Conservation (phyloP, 2,797 vertebrate species). For the Myripristis murdjan region DNA sequence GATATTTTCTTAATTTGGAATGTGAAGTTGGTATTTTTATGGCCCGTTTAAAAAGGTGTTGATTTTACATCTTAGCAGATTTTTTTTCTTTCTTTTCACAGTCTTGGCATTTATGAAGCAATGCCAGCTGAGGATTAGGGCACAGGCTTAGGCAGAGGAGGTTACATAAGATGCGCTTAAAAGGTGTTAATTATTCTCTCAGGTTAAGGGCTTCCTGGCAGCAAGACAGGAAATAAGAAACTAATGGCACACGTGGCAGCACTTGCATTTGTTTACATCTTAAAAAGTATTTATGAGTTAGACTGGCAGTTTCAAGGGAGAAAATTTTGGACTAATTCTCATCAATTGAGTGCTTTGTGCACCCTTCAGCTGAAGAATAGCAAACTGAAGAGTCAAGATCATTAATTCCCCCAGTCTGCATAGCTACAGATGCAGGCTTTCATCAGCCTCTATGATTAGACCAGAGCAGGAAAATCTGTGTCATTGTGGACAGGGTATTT, state of each 20-base stretch:
- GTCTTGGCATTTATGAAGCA: conserved; percentile 52
- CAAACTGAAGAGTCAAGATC: conserved; percentile 17
- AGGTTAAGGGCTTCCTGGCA: conserved; percentile 55
- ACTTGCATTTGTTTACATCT: conserved; percentile 17
- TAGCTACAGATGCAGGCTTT: conserved; percentile 35
- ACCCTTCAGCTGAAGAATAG: conserved; percentile 14
- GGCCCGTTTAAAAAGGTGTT: conserved; percentile 57
- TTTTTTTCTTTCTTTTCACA: conserved; percentile 43
- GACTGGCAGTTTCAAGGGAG: background rate
- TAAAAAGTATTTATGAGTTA: conserved; percentile 11
- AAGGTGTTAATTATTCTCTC: conserved; percentile 75
- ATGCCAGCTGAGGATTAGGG: conserved; percentile 46
- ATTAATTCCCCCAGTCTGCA: conserved; percentile 35
- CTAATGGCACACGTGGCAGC: conserved; percentile 26
- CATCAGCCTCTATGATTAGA: conserved; percentile 40
- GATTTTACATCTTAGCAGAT: conserved; percentile 53
- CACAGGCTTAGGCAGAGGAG: conserved; percentile 49
- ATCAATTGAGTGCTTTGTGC: conserved; percentile 25
- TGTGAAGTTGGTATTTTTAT: conserved; percentile 49
- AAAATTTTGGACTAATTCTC: conserved; percentile 36
- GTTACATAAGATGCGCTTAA: conserved; percentile 63
- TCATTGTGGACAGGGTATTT: conserved; percentile 40
- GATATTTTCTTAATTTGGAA: conserved; percentile 29
- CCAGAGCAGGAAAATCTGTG: conserved; percentile 40
- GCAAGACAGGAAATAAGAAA: conserved; percentile 40